Evolutionary conservation across 1,140 invertebrate species (phyloP).

Genomic region (Diploscapter pachys): DNA sequence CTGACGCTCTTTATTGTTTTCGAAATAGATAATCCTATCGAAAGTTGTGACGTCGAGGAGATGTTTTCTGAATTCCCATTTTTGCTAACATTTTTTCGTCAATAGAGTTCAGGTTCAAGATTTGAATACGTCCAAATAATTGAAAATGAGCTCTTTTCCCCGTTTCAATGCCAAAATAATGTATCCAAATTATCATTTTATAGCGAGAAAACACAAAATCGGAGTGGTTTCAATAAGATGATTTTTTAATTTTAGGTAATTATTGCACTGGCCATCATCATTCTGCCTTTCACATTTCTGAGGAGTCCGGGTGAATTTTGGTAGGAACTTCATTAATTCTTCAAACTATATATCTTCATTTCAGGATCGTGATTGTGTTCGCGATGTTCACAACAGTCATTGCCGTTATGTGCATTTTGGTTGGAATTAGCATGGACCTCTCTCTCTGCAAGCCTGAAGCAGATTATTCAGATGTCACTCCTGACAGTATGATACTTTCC

Average conservation of each 20-base stretch:
- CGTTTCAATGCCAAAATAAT: too few species aligned
- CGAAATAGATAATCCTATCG: too few species aligned
- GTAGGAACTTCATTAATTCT: slow-evolving; percentile 44
- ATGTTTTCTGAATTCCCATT: too few species aligned
- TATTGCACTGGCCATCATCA: slow-evolving; percentile 65
- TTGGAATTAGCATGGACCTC: slow-evolving; percentile 33
- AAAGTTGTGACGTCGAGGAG: too few species aligned
- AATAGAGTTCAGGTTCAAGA: too few species aligned
- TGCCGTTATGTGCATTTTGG: slow-evolving; percentile 34
- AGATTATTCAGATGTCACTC: slow-evolving; percentile 31
- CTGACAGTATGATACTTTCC: slow-evolving; percentile 49
- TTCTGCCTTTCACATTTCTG: slow-evolving; percentile 69
- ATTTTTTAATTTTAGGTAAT: slow-evolving; percentile 7
- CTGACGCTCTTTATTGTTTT: too few species aligned
- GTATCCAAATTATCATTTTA: too few species aligned
- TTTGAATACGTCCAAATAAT: too few species aligned
- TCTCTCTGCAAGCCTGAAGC: slow-evolving; percentile 37
- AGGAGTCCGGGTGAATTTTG: slow-evolving; percentile 72
- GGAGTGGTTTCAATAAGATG: background rate
- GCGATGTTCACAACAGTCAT: slow-evolving; percentile 39
- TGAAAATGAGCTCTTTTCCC: too few species aligned
- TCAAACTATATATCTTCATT: background rate
- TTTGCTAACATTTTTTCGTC: too few species aligned
- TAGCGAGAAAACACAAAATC: too few species aligned
- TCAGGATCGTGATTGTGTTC: slow-evolving; percentile 34